Conservation (phyloP, 2,888 invertebrate species). For the Pristionchus japonicus region DNA sequence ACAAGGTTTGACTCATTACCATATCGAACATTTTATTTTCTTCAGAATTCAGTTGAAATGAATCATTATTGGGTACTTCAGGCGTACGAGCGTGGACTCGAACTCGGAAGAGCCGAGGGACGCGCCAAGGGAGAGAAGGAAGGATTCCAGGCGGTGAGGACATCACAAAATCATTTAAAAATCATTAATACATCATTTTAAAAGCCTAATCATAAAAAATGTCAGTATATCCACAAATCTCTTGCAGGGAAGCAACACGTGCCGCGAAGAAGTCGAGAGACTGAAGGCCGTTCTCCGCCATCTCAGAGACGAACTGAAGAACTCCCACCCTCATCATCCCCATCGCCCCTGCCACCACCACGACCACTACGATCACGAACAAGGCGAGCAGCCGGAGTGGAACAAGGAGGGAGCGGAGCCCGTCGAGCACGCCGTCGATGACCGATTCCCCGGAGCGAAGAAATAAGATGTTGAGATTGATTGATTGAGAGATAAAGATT, state of each 20-base stretch:
- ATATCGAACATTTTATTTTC: background rate
- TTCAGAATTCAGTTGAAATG: too few relatives aligned
- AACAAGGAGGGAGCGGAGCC: background rate
- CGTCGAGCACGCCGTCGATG: background rate
- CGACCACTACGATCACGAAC: background rate
- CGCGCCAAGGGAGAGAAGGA: background rate
- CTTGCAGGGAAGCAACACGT: background rate
- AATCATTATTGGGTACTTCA: background rate
- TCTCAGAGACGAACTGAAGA: background rate
- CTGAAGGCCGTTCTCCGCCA: background rate
- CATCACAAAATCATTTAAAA: too few relatives aligned
- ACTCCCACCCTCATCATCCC: background rate
- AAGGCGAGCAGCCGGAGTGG: background rate
- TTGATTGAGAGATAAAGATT: constrained; percentile 22
- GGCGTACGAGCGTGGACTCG: constrained; percentile 10
- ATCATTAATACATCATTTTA: too few relatives aligned
- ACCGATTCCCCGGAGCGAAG: constrained; percentile 18
- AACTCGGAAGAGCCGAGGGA: background rate
- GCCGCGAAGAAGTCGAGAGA: background rate
- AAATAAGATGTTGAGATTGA: background rate
- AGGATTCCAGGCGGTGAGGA: background rate
- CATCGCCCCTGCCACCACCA: background rate
- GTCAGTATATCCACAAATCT: too few relatives aligned
- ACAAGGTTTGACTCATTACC: background rate
- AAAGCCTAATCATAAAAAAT: too few relatives aligned